Conservation (phyloP, 2,888 invertebrate species). For the Esperia sulphurella region DNA sequence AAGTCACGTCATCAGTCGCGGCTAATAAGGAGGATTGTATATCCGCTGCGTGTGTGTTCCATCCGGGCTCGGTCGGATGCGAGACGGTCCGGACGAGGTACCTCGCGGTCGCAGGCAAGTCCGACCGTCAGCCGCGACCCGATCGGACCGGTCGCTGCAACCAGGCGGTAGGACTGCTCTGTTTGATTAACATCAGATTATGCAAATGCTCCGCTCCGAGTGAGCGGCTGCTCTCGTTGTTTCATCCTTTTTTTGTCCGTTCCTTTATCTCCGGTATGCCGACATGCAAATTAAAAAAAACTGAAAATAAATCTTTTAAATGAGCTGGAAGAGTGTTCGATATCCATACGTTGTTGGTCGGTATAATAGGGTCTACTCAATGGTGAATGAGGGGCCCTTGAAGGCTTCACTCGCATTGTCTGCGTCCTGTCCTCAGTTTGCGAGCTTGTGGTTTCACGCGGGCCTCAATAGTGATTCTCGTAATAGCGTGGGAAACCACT, state of each 20-base stretch:
- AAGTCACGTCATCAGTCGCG: constrained; percentile 20
- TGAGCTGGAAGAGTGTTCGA: constrained; percentile 71
- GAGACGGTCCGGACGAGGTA: background rate
- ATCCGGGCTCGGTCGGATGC: constrained; percentile 3
- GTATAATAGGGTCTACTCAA: constrained; percentile 64
- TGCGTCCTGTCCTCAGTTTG: constrained; percentile 37
- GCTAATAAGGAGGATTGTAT: constrained; percentile 38
- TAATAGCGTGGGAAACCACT: constrained; percentile 45
- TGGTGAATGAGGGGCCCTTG: constrained; percentile 60
- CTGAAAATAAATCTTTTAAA: constrained; percentile 62
- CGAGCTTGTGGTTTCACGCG: constrained; percentile 35
- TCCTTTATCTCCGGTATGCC: constrained; percentile 72
- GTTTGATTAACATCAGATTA: constrained; percentile 79
- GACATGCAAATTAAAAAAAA: constrained; percentile 69
- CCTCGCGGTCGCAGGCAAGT: background rate
- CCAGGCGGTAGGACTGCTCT: constrained; percentile 44
- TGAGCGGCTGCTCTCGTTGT: constrained; percentile 72
- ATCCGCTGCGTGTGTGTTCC: constrained; percentile 51
- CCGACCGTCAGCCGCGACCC: constrained; percentile 4
- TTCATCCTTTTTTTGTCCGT: constrained; percentile 59
- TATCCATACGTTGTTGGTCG: constrained; percentile 58
- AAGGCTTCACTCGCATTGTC: constrained; percentile 53
- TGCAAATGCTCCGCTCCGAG: constrained; percentile 72
- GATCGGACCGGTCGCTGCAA: constrained; percentile 22
- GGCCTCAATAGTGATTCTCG: constrained; percentile 32